phyloP scores from a whole-genome alignment of 2,113 vertebrate genomes.

The Dicentrarchus labrax region DNA sequence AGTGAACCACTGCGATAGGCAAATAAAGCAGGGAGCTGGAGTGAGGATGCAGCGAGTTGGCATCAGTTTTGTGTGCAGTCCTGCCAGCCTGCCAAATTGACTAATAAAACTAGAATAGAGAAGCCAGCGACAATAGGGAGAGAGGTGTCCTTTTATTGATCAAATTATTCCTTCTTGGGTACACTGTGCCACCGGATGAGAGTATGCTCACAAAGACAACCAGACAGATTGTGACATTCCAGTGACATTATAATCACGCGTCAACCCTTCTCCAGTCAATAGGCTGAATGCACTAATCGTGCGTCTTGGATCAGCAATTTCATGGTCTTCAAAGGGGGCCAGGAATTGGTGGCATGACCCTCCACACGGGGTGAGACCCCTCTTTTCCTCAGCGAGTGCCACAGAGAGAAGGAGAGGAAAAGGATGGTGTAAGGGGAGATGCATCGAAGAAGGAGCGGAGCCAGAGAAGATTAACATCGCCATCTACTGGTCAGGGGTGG shows the following conservation, averaged over 20 bases:
- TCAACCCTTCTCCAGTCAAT: constrained; percentile 81
- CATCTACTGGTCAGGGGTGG: constrained; percentile 84
- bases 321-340: constrained; percentile 82
- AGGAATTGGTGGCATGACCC: constrained; percentile 85
- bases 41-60: constrained; percentile 57
- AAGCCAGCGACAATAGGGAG: constrained; percentile 66
- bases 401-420: constrained; percentile 54
- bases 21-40: constrained; percentile 53
- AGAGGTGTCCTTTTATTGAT: constrained; percentile 77
- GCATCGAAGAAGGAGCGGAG: constrained; percentile 24
- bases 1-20: constrained; percentile 54
- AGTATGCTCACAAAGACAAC: constrained; percentile 72
- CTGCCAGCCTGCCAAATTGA: constrained; percentile 69
- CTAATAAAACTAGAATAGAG: constrained; percentile 72
- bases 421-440: constrained; percentile 30
- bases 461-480: constrained; percentile 86
- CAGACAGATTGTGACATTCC: constrained; percentile 85
- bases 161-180: constrained; percentile 75
- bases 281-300: constrained; percentile 82
- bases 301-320: constrained; percentile 86
- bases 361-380: constrained; percentile 75
- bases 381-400: constrained; percentile 61
- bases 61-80: constrained; percentile 53
- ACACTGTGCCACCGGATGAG: constrained; percentile 72
- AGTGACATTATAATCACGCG: constrained; percentile 82